A percentile compares a stretch with the other conserved stretches of the same genome.
These are phyloP conservation scores for Tyrannus savana DNA, from an alignment of 2,113 vertebrate genomes.

Conservation along the genomic window DNA sequence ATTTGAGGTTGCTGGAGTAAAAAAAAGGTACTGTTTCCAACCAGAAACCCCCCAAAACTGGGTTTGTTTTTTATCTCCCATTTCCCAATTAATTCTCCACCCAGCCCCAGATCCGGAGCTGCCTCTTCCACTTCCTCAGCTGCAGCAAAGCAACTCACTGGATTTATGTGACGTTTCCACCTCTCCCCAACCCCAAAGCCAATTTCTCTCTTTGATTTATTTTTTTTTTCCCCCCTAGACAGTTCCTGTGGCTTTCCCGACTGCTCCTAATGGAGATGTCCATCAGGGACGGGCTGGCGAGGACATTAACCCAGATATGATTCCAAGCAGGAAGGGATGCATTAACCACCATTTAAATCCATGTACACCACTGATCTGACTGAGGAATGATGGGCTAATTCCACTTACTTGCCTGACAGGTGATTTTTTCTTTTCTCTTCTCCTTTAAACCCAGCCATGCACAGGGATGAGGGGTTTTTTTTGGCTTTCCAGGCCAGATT, in stretches of 20 bases:
- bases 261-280: conserved; percentile 2
- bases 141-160: not conserved
- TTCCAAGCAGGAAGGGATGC: not conserved
- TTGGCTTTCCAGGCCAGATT: not conserved
- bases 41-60: fast-evolving
- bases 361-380: not conserved
- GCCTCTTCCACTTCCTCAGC: not conserved
- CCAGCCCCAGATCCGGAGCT: fast-evolving
- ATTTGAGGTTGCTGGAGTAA: not conserved
- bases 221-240: not conserved
- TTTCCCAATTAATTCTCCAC: not conserved
- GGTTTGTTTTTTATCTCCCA: not conserved
- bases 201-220: not conserved
- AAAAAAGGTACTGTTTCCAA: not conserved
- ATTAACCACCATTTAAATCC: conserved; percentile 5
- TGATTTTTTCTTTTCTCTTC: not conserved
- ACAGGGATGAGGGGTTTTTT: not conserved
- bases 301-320: conserved; percentile 6
- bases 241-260: not conserved
- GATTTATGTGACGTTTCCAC: not conserved
- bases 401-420: not conserved
- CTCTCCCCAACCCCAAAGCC: not conserved
- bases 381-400: not conserved
- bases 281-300: not conserved
- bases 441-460: not conserved